Conservation (phyloP, 2,113 vertebrate species). For the Lonchura striata region DNA sequence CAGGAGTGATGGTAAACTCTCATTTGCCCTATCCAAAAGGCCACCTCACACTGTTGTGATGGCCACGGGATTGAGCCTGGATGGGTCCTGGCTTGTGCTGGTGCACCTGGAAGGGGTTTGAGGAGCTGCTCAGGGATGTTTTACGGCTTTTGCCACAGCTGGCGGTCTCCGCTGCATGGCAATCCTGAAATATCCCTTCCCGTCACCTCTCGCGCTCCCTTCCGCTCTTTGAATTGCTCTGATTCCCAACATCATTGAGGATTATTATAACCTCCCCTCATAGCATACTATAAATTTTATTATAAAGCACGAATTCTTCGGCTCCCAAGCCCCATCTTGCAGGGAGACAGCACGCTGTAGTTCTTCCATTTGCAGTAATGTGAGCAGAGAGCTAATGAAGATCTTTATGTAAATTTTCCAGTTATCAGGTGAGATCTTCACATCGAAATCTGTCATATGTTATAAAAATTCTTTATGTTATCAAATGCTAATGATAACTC, state of each 20-base stretch:
- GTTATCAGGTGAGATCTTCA: slow-evolving; percentile 80
- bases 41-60: background rate
- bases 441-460: slow-evolving; percentile 77
- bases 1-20: background rate
- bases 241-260: slow-evolving; percentile 71
- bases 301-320: slow-evolving; percentile 68
- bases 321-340: slow-evolving; percentile 70
- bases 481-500: slow-evolving; percentile 80
- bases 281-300: slow-evolving; percentile 74
- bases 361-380: slow-evolving; percentile 69
- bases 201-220: background rate
- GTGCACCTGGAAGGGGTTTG: background rate
- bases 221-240: slow-evolving; percentile 62
- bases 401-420: slow-evolving; percentile 79
- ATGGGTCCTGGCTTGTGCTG: rapidly evolving
- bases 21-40: background rate
- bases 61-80: rapidly evolving
- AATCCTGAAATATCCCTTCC: slow-evolving; percentile 70
- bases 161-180: background rate
- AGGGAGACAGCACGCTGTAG: slow-evolving; percentile 55
- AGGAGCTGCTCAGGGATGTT: background rate
- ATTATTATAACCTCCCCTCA: slow-evolving; percentile 73
- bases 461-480: slow-evolving; percentile 82
- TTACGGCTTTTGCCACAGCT: slow-evolving; percentile 23
- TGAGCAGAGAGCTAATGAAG: slow-evolving; percentile 76